phyloP scores from a whole-genome alignment of 2,113 vertebrate genomes.

The Ahaetulla prasina region DNA sequence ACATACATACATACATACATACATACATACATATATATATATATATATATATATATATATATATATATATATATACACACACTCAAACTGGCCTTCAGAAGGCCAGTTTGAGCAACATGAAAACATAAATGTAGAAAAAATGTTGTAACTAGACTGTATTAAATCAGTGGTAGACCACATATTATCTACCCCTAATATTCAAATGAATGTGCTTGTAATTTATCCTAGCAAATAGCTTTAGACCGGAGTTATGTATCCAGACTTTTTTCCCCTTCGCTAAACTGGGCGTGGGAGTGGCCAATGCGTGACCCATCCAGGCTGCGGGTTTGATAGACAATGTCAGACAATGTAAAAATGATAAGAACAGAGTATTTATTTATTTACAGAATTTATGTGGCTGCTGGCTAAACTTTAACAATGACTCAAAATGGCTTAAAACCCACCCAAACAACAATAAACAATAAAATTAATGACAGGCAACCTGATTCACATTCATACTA shows the following conservation, averaged over 20 bases:
- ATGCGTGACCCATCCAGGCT: too few relatives aligned
- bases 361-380: neutral
- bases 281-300: too few relatives aligned
- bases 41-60: too few relatives aligned
- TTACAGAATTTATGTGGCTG: neutral
- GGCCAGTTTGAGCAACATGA: neutral
- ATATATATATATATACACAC: too few relatives aligned
- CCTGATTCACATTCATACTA: neutral
- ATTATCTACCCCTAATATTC: neutral
- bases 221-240: neutral
- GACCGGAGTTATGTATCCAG: neutral
- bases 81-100: too few relatives aligned
- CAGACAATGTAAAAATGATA: neutral
- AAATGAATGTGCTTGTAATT: neutral
- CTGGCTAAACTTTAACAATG: neutral
- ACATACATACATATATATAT: too few relatives aligned
- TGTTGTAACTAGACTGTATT: neutral
- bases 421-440: neutral
- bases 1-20: too few relatives aligned
- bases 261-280: too few relatives aligned
- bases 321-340: too few relatives aligned
- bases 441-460: neutral
- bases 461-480: neutral
- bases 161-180: neutral
- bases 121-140: neutral